Evolutionary conservation across 2,888 invertebrate genomes (phyloP).

Genomic region (Ligdia adustata): DNA sequence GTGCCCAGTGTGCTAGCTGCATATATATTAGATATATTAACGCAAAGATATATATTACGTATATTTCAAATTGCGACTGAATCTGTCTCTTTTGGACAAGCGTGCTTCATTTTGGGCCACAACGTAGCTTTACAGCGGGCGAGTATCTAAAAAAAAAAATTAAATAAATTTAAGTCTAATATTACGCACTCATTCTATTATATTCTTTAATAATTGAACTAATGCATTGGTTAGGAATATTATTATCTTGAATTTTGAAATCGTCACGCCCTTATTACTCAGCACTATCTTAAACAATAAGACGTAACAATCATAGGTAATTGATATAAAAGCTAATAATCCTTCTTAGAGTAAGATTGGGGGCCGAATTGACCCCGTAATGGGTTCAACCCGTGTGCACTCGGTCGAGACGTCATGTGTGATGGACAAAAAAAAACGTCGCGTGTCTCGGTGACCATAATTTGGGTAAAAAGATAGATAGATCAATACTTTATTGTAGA

Average conservation of each 20-base stretch:
- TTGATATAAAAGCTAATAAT: slow-evolving; percentile 41
- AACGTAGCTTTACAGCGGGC: too few species aligned
- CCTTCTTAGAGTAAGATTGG: slow-evolving; percentile 45
- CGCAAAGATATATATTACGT: too few species aligned
- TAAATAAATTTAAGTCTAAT: too few species aligned
- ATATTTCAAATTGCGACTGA: too few species aligned
- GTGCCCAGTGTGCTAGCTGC: too few species aligned
- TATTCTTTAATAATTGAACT: not conserved
- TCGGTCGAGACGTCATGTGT: slow-evolving; percentile 59
- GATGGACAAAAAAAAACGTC: slow-evolving; percentile 12
- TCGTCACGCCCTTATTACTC: slow-evolving; percentile 25
- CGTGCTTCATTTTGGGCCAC: too few species aligned
- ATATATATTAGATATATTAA: too few species aligned
- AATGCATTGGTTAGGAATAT: not conserved
- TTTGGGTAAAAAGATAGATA: too few species aligned
- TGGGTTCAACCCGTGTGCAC: slow-evolving; percentile 57
- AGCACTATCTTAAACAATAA: slow-evolving; percentile 33
- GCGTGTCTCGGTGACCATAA: slow-evolving; percentile 16
- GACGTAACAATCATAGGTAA: slow-evolving; percentile 24
- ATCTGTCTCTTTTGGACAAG: too few species aligned
- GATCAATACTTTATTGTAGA: too few species aligned
- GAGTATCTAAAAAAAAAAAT: too few species aligned
- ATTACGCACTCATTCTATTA: too few species aligned
- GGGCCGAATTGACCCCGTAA: slow-evolving; percentile 63
- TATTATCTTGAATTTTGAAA: not conserved